Base-by-base conservation (phyloP, 2,797 vertebrate species). In the Picus viridis region DNA sequence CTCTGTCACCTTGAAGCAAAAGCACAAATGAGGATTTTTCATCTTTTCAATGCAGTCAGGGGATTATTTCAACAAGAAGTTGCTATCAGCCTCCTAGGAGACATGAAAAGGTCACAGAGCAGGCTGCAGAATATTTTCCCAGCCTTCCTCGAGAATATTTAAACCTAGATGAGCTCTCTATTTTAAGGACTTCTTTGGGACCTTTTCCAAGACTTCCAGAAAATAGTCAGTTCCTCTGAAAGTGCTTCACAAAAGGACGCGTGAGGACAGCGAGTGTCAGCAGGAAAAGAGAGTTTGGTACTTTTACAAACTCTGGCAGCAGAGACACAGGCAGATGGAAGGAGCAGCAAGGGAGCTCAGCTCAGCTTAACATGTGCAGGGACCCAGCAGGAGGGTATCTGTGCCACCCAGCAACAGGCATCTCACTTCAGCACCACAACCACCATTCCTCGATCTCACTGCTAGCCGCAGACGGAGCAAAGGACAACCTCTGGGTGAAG, bases 261-360 rank as follows among this genome's bases (percentile, higher is more conserved):
- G 0, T 91, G 71, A 94, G 92, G 81, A 92, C 93, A 94, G 86
- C 47, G 5, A 88, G 27, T 3, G 75, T 6, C 24, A 7, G 82
- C 74, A 88, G 78, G 87, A 59, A 75, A 82, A 84, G 2, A 49
- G 82, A 65, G 65, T 54, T 51, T 0, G 1, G 88, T 70, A 43
- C 57, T 95, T 94, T 94, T 45, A 91, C 79, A 88, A 95, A 94
- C 92, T 54, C 91, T 92, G 95, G 95, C 94, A 94, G 93, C 92
- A 76, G 12, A 88, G 83, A 3, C 19, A 6, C 0, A 2, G 90
- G 39, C 90, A 94, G 95, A 95, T 94, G 92, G 94, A 39, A 69
- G 86, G 18, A 94, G 92, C 90, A 75, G 93, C 0, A 2, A 77
- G 93, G 88, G 90, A 88, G 80, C 90, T 74, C 43, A 8, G 86